phyloP scores from a whole-genome alignment of 2,113 vertebrate species.

The Pantherophis guttatus region DNA sequence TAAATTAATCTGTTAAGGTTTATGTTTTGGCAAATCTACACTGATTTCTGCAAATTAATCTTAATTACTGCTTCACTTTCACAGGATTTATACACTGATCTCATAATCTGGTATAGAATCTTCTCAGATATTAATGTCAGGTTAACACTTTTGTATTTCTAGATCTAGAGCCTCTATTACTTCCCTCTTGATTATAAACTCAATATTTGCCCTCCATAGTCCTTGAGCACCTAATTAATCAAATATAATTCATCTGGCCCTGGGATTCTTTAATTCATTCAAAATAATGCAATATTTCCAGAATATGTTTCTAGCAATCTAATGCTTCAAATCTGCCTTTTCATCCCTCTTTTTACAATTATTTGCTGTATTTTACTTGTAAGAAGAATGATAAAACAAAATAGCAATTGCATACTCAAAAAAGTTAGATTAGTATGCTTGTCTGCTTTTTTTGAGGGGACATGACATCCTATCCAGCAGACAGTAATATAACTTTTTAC shows the following conservation, averaged over 20 bases:
- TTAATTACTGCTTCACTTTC: neutral
- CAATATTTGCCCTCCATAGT: neutral
- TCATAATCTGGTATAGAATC: neutral
- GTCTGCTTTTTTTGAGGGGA: neutral
- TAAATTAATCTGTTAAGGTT: neutral
- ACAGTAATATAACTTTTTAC: neutral
- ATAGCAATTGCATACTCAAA: neutral
- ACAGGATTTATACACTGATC: neutral
- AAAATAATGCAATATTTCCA: neutral
- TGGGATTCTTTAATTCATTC: neutral
- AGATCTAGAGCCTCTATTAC: neutral
- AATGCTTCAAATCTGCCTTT: neutral
- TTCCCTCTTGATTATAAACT: neutral
- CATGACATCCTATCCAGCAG: neutral
- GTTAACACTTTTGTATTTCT: neutral
- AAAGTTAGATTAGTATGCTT: neutral
- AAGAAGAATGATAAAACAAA: neutral
- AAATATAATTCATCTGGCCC: neutral
- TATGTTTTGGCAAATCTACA: neutral
- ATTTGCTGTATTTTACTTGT: neutral
- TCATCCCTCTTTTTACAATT: neutral
- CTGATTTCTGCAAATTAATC: neutral
- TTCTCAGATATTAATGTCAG: neutral
- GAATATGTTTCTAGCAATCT: neutral
- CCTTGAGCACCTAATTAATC: neutral